Evolutionary conservation across 1,140 invertebrate species (phyloP).

Genomic region (Drosophila paulistorum): DNA sequence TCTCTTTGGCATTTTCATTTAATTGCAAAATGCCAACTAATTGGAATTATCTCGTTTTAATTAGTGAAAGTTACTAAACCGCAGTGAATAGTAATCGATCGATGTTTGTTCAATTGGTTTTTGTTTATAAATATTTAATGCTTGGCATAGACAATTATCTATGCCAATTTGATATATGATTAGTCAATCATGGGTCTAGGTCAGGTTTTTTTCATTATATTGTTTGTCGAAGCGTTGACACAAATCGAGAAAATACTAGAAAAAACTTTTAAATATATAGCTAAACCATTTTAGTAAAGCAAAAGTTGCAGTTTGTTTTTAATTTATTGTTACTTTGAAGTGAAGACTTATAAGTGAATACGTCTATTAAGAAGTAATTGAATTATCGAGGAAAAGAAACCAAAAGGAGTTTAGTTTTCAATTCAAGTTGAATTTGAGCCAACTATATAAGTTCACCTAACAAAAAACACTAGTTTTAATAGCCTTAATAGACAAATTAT

Average conservation of each 20-base stretch:
- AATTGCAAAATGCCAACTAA: conserved; percentile 1
- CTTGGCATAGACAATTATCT: conserved; percentile 1
- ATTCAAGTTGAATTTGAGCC: no score
- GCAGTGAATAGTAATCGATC: not conserved
- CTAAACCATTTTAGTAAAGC: no score
- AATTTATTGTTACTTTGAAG: no score
- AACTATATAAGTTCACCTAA: no score
- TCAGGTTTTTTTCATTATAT: conserved; percentile 4
- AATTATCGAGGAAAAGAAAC: no score
- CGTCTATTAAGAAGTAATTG: no score
- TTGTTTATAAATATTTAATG: conserved; percentile 23
- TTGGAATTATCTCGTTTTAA: conserved; percentile 1
- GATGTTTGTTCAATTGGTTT: conserved; percentile 18
- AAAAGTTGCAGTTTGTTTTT: no score
- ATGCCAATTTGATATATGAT: conserved; percentile 6
- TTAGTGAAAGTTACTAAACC: not conserved
- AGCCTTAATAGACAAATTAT: no score
- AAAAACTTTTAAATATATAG: no score
- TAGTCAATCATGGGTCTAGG: conserved; percentile 7
- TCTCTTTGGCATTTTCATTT: not conserved
- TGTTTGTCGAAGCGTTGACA: not conserved
- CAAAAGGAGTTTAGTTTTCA: no score
- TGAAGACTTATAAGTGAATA: no score
- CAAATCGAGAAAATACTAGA: not conserved
- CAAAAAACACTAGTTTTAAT: no score